These are phyloP conservation scores for Eugnorisma glareosa DNA, from an alignment of 2,888 invertebrate genomes.

Conservation along the genomic window DNA sequence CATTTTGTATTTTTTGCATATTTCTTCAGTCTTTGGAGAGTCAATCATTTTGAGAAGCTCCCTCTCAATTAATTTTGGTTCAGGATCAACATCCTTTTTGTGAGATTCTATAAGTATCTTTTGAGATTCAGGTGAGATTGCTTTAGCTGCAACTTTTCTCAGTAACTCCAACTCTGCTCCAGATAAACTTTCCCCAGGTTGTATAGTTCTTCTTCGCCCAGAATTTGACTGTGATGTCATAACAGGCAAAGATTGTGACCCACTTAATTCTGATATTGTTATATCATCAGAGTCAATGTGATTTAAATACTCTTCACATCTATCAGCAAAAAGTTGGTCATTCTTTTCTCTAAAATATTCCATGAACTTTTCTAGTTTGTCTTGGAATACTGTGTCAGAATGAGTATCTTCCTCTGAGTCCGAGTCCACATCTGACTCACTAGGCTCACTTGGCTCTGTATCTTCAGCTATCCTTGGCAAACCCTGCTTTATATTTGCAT, in stretches of 20 bases:
- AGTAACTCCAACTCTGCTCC: conserved; percentile 91
- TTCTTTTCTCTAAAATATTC: conserved; percentile 93
- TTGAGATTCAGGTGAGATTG: conserved; percentile 88
- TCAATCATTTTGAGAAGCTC: conserved; percentile 89
- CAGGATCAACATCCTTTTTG: conserved; percentile 89
- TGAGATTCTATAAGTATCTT: conserved; percentile 90
- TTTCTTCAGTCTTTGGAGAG: conserved; percentile 87
- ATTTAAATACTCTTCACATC: conserved; percentile 91
- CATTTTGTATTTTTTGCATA: conserved; percentile 89
- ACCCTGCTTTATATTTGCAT: conserved; percentile 84
- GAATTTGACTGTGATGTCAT: conserved; percentile 89
- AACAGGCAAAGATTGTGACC: conserved; percentile 86
- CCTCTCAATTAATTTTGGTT: conserved; percentile 89
- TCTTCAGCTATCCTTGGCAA: conserved; percentile 89
- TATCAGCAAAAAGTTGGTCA: conserved; percentile 91
- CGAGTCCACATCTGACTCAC: conserved; percentile 91
- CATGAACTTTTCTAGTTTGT: conserved; percentile 93
- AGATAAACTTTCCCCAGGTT: conserved; percentile 91
- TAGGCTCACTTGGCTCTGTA: conserved; percentile 91
- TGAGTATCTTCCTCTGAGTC: conserved; percentile 91
- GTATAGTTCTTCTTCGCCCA: conserved; percentile 90
- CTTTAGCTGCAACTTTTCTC: conserved; percentile 91
- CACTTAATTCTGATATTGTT: conserved; percentile 88
- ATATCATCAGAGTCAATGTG: conserved; percentile 89
- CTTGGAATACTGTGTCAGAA: conserved; percentile 92